Base-by-base conservation (phyloP, 2,888 invertebrate genomes). In the Galerucella pusilla region DNA sequence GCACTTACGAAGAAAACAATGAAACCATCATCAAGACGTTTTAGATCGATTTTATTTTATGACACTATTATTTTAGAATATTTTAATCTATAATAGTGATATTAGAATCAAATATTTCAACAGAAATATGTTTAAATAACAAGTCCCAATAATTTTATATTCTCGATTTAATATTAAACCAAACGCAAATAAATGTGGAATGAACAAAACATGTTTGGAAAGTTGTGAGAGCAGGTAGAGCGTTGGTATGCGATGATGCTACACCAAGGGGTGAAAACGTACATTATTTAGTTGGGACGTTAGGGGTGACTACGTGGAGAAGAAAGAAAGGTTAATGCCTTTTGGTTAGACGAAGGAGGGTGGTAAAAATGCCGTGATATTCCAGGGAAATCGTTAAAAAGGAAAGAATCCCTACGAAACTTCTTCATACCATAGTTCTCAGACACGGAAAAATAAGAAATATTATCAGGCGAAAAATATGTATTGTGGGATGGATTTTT, bases 261-360 rank as follows among this genome's bases (percentile, higher is more conserved):
- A 57, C 12, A 49, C 57, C 57, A 20, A 57, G 57, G 57, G 57
- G 57, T 9, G 57, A 57, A 57, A 57, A 57, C 57, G 57, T 57
- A 57, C 63, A 63, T 42, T 63, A 63, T 63, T 63, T 63, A 42
- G 35, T 42, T 63, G n/a, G 63, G 9, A 42, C 63, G 63, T 42
- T 63, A 63, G 63, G 63, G 63, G 63, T 42, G 63, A 42, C 63
- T 63, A 63, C 42, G 63, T 63, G 16, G 63, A 42, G 16, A 63
- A 63, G 63, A 63, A 63, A 63, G 63, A 63, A 63, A 63, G 63
- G 63, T 63, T 63, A 63, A 63, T 63, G 63, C 42, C 63, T 63
- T n/a, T 63, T 42, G 63, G 63, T 63, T 63, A 35, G 63, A 35
- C 63, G 63, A 63, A 3, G 63, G 63, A 63, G 63, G 63, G 63